Evolutionary conservation across 2,113 vertebrate genomes (phyloP), one percentile per base, ranked within the genome.

Genomic region (Archocentrus centrarchus): DNA sequence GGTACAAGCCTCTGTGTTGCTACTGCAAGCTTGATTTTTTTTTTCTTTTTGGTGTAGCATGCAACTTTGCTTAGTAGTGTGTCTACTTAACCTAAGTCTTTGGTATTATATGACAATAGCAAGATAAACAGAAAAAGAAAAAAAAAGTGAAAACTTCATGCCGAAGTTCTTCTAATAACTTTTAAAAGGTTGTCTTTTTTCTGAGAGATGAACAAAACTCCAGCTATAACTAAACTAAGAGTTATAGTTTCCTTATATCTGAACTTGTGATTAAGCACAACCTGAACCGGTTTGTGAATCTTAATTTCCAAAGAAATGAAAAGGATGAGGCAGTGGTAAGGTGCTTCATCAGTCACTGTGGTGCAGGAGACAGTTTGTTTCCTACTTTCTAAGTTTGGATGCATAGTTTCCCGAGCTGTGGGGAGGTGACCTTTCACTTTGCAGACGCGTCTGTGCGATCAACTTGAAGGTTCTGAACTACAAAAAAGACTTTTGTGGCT

Each of bases 341-440:
- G 44, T 37, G 39, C 18, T 30, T 50, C 39, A 79, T 41, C 20
- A 20, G 10, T 60, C 62, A 8, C 32, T 24, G 30, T 27, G 7
- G 58, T 14, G 6, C 44, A 41, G 62, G 20, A n/a, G 62, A 22
- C 62, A 81, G 55, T 57, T 75, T 79, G 77, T 81, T 66, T 59
- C 63, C 68, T 6, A 41, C 57, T 47, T 62, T 55, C 73, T n/a
- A 27, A 5, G 15, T 86, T 22, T 84, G 63, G 84, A 87, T 82
- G 62, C 82, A 77, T 30, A 1, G 30, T 77, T 81, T 79, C 47
- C 63, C 41, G 50, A 39, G 68, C 47, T 64, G 64, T 37, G 55
- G 24, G 59, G 66, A 27, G 13, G 39, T 77, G 82, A 76, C 79
- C 79, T 85, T 82, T 79, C 22, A 2, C 59, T 79, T 50, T 44